Evolutionary conservation across 2,888 invertebrate species (phyloP).

Genomic region (Dorcus hopei): DNA sequence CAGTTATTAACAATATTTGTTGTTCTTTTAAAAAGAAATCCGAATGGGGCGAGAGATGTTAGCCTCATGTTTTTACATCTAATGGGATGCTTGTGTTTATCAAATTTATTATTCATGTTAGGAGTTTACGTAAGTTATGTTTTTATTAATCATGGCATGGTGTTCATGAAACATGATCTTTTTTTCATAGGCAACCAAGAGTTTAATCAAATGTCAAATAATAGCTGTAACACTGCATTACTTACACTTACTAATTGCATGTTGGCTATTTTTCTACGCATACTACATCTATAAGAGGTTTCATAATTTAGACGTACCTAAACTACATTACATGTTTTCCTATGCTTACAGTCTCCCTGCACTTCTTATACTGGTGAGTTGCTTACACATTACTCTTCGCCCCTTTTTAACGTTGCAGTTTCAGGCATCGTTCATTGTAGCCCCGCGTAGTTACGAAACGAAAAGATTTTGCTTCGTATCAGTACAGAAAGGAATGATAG

Average conservation of each 20-base stretch:
- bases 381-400: slow-evolving; percentile 21
- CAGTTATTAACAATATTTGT: slow-evolving; percentile 52
- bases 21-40: slow-evolving; percentile 44
- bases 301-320: slow-evolving; percentile 49
- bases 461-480: slow-evolving; percentile 76
- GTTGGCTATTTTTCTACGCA: slow-evolving; percentile 68
- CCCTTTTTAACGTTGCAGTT: slow-evolving; percentile 27
- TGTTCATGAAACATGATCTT: background rate
- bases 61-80: slow-evolving; percentile 62
- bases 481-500: slow-evolving; percentile 71
- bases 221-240: slow-evolving; percentile 68
- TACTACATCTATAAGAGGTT: slow-evolving; percentile 60
- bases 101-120: slow-evolving; percentile 62
- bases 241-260: slow-evolving; percentile 64
- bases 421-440: slow-evolving; percentile 64
- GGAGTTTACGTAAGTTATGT: slow-evolving; percentile 59
- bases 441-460: slow-evolving; percentile 69
- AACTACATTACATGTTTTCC: slow-evolving; percentile 59
- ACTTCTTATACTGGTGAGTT: slow-evolving; percentile 63
- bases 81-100: slow-evolving; percentile 59
- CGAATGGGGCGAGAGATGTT: slow-evolving; percentile 40
- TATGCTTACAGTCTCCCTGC: slow-evolving; percentile 63
- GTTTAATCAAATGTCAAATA: slow-evolving; percentile 61
- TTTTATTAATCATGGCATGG: background rate
- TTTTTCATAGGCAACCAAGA: slow-evolving; percentile 58